Evolutionary conservation across 2,797 vertebrate genomes (phyloP).

Genomic region (Sebastes minor): DNA sequence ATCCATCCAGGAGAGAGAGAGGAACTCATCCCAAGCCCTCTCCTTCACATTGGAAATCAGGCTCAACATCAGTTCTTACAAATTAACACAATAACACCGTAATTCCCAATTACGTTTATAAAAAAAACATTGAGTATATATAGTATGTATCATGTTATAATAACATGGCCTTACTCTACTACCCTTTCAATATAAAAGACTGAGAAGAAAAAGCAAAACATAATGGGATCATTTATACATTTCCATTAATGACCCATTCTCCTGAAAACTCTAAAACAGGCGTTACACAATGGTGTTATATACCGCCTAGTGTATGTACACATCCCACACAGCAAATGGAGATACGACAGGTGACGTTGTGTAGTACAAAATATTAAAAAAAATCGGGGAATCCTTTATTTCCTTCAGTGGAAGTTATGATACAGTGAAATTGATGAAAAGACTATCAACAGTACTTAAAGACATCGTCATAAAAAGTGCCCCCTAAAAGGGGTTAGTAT

Average conservation of each 20-base stretch:
- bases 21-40: neutral
- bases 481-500: neutral
- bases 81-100: neutral
- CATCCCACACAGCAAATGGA: neutral
- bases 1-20: neutral
- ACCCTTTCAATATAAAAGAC: neutral
- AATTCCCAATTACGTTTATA: neutral
- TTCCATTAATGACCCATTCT: neutral
- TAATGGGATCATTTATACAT: neutral
- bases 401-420: neutral
- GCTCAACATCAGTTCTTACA: neutral
- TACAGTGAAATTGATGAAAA: neutral
- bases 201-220: neutral
- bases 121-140: neutral
- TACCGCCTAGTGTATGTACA: neutral
- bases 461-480: neutral
- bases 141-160: too few relatives aligned
- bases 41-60: neutral
- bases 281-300: neutral
- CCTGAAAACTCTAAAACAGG: neutral
- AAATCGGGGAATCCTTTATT: neutral
- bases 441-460: neutral
- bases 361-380: neutral
- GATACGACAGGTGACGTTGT: neutral
- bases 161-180: neutral